These are phyloP conservation scores for Wasmannia auropunctata DNA, from an alignment of 1,140 invertebrate species.

Conservation along the genomic window DNA sequence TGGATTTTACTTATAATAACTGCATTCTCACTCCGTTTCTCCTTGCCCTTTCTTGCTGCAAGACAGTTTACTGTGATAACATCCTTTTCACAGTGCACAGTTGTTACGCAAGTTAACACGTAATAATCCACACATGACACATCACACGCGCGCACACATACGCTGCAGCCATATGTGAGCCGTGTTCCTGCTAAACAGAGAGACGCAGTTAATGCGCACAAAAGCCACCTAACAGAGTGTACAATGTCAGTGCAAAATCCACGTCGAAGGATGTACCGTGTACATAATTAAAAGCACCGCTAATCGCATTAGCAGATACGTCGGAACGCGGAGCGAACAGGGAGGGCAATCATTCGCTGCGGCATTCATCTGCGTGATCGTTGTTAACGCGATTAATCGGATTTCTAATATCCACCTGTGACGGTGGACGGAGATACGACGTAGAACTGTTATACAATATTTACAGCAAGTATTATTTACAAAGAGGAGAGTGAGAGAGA, in stretches of 20 bases:
- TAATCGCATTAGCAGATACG: slow-evolving; percentile 54
- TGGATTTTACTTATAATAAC: not conserved
- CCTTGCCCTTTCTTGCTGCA: not conserved
- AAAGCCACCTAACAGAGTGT: slow-evolving; percentile 18
- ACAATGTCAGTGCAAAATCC: slow-evolving; percentile 46
- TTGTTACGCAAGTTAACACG: slow-evolving; percentile 30
- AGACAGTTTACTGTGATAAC: not conserved
- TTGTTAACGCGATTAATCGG: slow-evolving; percentile 58
- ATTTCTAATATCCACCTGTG: slow-evolving; percentile 15
- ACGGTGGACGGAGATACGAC: not conserved
- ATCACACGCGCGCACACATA: not conserved
- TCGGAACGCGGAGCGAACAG: slow-evolving; percentile 41
- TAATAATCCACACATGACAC: slow-evolving; percentile 15
- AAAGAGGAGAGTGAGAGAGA: slow-evolving; percentile 6
- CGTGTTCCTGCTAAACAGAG: not conserved
- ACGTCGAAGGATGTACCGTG: slow-evolving; percentile 4
- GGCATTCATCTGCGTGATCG: slow-evolving; percentile 39
- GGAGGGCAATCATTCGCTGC: slow-evolving; percentile 14
- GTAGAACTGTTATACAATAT: slow-evolving; percentile 32
- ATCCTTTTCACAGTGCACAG: slow-evolving; percentile 15
- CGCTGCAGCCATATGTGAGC: slow-evolving; percentile 16
- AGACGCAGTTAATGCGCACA: slow-evolving; percentile 33
- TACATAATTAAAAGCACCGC: slow-evolving; percentile 51
- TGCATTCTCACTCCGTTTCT: not conserved
- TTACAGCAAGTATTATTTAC: slow-evolving; percentile 41